Conservation (phyloP, 2,888 invertebrate genomes). For the Chrysolina haemoptera region DNA sequence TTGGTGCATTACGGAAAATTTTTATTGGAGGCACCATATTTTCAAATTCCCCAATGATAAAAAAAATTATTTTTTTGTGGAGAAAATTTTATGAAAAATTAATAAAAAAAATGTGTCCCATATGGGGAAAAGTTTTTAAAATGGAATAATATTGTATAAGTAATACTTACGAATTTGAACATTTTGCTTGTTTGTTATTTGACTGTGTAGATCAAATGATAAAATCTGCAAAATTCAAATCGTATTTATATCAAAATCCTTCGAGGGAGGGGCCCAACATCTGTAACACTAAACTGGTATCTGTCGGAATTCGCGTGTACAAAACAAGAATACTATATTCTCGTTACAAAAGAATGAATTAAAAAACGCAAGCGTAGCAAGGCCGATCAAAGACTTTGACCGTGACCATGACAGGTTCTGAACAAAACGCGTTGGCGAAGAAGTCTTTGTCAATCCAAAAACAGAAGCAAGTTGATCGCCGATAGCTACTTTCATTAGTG, state of each 20-base stretch:
- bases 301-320: not conserved
- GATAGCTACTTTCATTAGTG: not conserved
- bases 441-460: constrained; percentile 9
- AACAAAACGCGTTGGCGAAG: not conserved
- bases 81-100: too few species aligned
- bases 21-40: too few species aligned
- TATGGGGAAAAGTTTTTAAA: too few species aligned
- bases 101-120: too few species aligned
- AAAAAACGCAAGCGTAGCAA: constrained; percentile 15
- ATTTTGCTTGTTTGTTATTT: constrained; percentile 46
- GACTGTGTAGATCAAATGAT: constrained; percentile 44
- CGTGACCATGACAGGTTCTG: constrained; percentile 12
- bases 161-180: constrained; percentile 54
- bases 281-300: constrained; percentile 10
- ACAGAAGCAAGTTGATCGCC: not conserved
- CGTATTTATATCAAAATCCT: constrained; percentile 42
- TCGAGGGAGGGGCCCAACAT: constrained; percentile 23
- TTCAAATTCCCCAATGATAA: too few species aligned
- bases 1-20: too few species aligned
- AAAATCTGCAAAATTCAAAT: constrained; percentile 24
- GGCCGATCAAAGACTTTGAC: constrained; percentile 13
- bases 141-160: not conserved
- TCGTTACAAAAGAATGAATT: constrained; percentile 13
- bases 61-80: too few species aligned
- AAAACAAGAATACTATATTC: not conserved